phyloP scores from a whole-genome alignment of 1,140 invertebrate species.

The Bombus fervidus region DNA sequence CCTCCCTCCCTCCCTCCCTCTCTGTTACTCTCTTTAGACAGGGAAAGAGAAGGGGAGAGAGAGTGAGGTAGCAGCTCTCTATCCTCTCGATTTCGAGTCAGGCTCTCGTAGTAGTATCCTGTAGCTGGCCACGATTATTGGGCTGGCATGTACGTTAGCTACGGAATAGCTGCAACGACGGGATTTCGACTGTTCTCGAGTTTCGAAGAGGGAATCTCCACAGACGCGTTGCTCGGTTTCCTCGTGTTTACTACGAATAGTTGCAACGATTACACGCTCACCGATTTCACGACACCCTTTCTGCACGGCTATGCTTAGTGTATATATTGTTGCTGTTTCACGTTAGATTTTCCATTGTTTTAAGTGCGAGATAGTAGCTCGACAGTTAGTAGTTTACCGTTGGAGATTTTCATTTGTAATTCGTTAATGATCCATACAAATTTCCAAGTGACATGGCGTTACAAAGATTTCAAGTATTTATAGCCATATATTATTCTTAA shows the following conservation, averaged over 20 bases:
- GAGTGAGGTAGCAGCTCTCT: background rate
- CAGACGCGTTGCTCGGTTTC: background rate
- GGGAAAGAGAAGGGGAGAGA: background rate
- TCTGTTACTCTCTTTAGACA: conserved; percentile 5
- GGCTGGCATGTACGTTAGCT: conserved; percentile 48
- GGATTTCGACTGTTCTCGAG: conserved; percentile 46
- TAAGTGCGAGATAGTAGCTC: background rate
- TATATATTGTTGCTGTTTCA: background rate
- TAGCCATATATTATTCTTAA: no score
- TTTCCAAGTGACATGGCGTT: no score
- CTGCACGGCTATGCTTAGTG: background rate
- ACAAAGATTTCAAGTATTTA: no score
- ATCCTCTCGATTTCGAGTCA: conserved; percentile 59
- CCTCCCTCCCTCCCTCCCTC: conserved; percentile 2
- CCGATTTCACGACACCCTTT: background rate
- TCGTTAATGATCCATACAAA: no score
- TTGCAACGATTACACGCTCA: background rate
- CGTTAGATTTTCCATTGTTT: background rate
- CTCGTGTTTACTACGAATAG: background rate
- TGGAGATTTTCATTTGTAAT: no score
- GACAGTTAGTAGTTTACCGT: background rate
- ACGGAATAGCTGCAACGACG: conserved; percentile 29
- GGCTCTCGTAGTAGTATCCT: conserved; percentile 47
- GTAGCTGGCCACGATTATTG: conserved; percentile 69
- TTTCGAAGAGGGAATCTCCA: background rate